Evolutionary conservation across 2,888 invertebrate genomes (phyloP).

Genomic region (Rotaria socialis): DNA sequence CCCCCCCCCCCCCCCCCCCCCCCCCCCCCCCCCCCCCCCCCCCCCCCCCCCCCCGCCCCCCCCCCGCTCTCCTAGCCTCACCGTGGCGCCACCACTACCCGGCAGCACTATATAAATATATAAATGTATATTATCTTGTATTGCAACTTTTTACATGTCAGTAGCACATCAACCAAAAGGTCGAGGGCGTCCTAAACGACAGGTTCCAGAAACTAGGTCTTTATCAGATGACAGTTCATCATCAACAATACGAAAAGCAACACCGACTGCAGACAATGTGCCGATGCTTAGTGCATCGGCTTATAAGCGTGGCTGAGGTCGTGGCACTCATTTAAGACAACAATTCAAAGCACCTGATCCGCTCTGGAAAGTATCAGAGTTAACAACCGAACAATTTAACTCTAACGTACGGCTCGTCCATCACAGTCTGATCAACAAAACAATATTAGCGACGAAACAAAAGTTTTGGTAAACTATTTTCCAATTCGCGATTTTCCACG

Average conservation of each 20-base stretch:
- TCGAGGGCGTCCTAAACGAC: background rate
- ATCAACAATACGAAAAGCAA: background rate
- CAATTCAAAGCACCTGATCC: background rate
- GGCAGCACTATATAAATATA: background rate
- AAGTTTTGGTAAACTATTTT: background rate
- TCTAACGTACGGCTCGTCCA: background rate
- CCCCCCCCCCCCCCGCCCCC: too few relatives aligned
- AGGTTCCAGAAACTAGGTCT: background rate
- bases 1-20: too few relatives aligned
- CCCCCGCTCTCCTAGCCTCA: too few relatives aligned
- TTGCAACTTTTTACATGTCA: background rate
- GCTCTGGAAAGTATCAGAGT: background rate
- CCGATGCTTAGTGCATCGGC: background rate
- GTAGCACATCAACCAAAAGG: background rate
- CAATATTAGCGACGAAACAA: background rate
- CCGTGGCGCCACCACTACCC: too few relatives aligned
- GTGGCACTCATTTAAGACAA: background rate
- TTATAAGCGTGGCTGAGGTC: background rate
- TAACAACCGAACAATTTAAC: background rate
- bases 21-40: too few relatives aligned
- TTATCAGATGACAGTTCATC: background rate
- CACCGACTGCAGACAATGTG: background rate
- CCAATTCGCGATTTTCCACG: background rate
- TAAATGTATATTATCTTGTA: background rate
- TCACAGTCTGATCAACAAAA: background rate